phyloP scores from a whole-genome alignment of 2,113 vertebrate species.

The Pachypanchax playfairii region DNA sequence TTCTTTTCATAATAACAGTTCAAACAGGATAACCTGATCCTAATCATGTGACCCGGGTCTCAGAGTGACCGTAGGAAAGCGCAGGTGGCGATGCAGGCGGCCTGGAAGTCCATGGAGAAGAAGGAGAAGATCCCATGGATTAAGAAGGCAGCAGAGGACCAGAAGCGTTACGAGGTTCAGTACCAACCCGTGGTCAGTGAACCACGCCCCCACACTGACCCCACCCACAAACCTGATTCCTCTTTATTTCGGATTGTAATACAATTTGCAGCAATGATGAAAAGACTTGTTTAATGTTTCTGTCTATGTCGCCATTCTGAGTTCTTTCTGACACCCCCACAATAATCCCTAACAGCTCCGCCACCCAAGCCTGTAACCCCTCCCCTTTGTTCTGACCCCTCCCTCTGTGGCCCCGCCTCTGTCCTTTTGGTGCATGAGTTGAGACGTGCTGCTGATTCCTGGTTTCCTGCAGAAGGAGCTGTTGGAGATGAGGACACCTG shows the following conservation, averaged over 20 bases:
- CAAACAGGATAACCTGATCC: background rate
- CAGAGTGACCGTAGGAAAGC: constrained; percentile 83
- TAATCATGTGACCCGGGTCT: constrained; percentile 7
- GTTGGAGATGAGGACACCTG: constrained; percentile 72
- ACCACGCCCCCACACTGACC: constrained; percentile 21
- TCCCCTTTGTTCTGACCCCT: background rate
- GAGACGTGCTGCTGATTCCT: constrained; percentile 10
- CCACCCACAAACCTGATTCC: background rate
- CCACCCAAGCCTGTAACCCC: background rate
- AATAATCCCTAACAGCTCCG: background rate
- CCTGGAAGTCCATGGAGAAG: constrained; percentile 85
- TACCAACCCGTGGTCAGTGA: constrained; percentile 74
- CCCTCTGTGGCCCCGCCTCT: background rate
- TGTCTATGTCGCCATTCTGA: too few species aligned
- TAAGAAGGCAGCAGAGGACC: constrained; percentile 84
- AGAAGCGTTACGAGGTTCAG: constrained; percentile 85
- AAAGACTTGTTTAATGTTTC: too few species aligned
- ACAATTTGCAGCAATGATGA: too few species aligned
- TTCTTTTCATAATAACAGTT: too few species aligned
- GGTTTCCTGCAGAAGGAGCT: constrained; percentile 77
- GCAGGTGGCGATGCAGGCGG: constrained; percentile 76
- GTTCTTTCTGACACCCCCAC: too few species aligned
- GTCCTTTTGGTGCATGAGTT: background rate
- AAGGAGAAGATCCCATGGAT: constrained; percentile 86
- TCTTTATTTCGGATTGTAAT: too few species aligned